Conservation (phyloP, 2,888 invertebrate genomes). For the Caenorhabditis japonica region DNA sequence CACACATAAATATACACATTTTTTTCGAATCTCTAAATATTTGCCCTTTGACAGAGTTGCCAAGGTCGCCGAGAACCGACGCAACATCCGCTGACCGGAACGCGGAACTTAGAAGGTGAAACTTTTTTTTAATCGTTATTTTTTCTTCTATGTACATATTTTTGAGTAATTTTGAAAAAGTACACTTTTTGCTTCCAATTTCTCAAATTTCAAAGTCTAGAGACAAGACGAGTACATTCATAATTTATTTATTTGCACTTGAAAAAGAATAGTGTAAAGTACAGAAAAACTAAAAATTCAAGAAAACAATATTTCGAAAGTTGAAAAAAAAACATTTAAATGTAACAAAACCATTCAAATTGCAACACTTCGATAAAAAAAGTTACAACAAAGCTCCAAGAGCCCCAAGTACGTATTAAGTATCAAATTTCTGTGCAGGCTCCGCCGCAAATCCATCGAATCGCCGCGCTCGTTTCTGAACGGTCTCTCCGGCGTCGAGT, state of each 20-base stretch:
- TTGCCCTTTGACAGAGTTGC: slow-evolving; percentile 31
- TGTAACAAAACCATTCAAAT: too few species aligned
- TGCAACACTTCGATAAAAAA: neutral
- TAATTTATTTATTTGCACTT: slow-evolving; percentile 42
- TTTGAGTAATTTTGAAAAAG: neutral
- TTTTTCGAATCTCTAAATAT: neutral
- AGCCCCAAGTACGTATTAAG: neutral
- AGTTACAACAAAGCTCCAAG: neutral
- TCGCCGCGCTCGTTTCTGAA: slow-evolving; percentile 54
- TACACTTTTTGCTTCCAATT: neutral
- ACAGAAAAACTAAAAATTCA: too few species aligned
- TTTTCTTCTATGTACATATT: neutral
- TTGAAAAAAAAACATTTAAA: neutral
- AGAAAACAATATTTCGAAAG: neutral
- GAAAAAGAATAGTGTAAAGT: too few species aligned
- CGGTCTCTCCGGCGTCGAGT: slow-evolving; percentile 44
- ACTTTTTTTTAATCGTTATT: neutral
- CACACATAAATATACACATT: slow-evolving; percentile 12
- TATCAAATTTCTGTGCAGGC: slow-evolving; percentile 24
- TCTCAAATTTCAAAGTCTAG: slow-evolving; percentile 16
- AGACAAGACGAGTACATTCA: slow-evolving; percentile 7
- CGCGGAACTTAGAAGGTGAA: slow-evolving; percentile 42
- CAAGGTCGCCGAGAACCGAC: slow-evolving; percentile 53
- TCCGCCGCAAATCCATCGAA: slow-evolving; percentile 52
- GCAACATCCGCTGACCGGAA: slow-evolving; percentile 40